Conservation (phyloP, 1,140 invertebrate species). For the Ceratosolen fusciceps region DNA sequence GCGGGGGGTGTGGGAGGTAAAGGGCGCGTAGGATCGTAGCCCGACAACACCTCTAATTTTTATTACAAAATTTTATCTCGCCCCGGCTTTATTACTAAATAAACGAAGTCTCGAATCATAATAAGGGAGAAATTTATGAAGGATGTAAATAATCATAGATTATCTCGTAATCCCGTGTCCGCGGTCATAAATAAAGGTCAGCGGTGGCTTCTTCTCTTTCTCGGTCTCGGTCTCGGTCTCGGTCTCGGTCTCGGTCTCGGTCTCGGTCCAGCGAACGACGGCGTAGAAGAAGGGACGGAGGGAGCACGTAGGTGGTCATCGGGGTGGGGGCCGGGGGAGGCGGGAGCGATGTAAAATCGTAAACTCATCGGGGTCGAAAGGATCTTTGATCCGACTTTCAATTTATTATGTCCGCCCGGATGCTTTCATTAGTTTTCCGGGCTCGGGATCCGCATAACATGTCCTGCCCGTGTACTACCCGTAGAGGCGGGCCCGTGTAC, state of each 20-base stretch:
- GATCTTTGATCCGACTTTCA: conserved; percentile 39
- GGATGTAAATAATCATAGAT: conserved; percentile 12
- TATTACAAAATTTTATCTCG: too few species aligned
- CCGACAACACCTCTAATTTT: too few species aligned
- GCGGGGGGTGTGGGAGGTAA: too few species aligned
- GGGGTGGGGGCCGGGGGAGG: background rate
- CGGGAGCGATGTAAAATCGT: conserved; percentile 1
- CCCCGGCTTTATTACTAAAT: background rate
- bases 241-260: too few species aligned
- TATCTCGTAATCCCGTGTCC: conserved; percentile 11
- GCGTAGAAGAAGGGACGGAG: background rate
- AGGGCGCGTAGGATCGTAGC: too few species aligned
- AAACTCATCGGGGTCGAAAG: conserved; percentile 34
- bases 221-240: too few species aligned
- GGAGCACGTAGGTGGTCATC: background rate
- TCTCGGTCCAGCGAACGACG: background rate
- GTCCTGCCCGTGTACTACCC: conserved; percentile 4
- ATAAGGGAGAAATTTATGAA: conserved; percentile 1
- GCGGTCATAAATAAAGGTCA: background rate
- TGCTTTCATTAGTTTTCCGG: conserved; percentile 23
- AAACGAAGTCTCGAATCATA: background rate
- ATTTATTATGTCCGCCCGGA: conserved; percentile 29
- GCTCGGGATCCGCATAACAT: conserved; percentile 8
- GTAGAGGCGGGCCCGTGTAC: background rate
- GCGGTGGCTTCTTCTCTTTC: too few species aligned